A percentile compares a stretch with the other conserved stretches of the same genome.
Conservation (phyloP, 92 coral and sea anemone species). For the Actinernus sp. region DNA sequence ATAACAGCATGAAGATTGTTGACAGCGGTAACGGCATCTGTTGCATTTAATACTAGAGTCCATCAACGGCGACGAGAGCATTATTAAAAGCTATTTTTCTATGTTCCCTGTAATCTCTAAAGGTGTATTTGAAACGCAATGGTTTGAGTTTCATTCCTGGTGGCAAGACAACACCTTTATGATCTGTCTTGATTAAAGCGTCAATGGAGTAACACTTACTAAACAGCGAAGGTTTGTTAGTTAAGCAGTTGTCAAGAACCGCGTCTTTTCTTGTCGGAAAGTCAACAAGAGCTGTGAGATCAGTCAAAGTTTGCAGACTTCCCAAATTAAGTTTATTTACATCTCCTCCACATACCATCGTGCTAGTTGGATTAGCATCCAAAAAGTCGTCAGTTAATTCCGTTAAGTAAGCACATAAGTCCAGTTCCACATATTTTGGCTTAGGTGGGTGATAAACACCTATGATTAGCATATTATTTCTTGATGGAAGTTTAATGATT, state of each 20-base stretch:
- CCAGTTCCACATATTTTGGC: neutral
- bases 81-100: constrained; percentile 4
- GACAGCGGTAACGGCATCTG: neutral
- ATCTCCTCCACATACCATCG: neutral
- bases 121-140: constrained; percentile 5
- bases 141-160: constrained; percentile 21
- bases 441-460: constrained; percentile 29
- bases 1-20: neutral
- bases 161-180: constrained; percentile 11
- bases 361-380: neutral
- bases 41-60: neutral
- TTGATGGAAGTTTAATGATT: constrained; percentile 10
- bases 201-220: constrained; percentile 3
- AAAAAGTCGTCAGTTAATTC: neutral
- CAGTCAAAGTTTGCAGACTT: neutral
- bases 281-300: constrained; percentile 13
- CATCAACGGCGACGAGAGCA: neutral
- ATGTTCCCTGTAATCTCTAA: constrained; percentile 15
- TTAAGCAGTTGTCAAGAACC: constrained; percentile 20
- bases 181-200: constrained; percentile 15
- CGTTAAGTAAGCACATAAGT: neutral
- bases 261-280: constrained; percentile 16
- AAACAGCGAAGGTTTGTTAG: constrained; percentile 23
- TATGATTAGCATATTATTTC: neutral
- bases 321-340: neutral